Conservation (phyloP, 2,797 vertebrate genomes). For the Diceros bicornis region DNA sequence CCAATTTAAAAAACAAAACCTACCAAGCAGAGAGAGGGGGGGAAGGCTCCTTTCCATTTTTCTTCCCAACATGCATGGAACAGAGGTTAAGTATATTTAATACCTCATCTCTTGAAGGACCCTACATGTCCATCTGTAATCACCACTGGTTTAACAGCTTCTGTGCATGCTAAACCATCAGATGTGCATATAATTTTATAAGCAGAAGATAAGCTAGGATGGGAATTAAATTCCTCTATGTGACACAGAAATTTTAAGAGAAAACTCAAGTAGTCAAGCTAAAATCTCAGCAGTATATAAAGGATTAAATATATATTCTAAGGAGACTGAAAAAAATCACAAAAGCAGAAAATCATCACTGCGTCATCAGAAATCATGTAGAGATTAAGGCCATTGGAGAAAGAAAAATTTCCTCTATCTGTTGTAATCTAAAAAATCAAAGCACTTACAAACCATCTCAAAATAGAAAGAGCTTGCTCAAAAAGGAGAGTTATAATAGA, state of each 20-base stretch:
- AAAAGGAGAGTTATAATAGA: neutral
- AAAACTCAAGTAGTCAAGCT: neutral
- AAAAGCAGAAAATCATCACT: conserved; percentile 9
- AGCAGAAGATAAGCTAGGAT: neutral
- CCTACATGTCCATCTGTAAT: neutral
- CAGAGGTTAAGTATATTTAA: neutral
- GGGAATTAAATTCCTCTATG: conserved; percentile 29
- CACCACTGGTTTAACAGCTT: neutral
- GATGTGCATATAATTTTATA: neutral
- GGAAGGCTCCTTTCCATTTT: neutral
- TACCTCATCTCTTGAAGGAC: neutral
- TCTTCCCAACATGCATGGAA: neutral
- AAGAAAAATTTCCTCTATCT: neutral
- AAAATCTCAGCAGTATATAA: conserved; percentile 28
- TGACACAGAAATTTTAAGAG: neutral
- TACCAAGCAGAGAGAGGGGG: neutral
- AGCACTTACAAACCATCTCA: neutral
- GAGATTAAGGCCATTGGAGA: neutral
- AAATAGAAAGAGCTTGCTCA: neutral
- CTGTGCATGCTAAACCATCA: neutral
- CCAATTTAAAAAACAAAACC: neutral
- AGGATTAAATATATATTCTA: conserved; percentile 45
- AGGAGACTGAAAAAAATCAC: neutral
- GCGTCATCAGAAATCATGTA: conserved; percentile 17
- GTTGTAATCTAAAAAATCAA: neutral